Percentiles rank a stretch among this genome's conserved stretches.
Conservation (phyloP, 2,113 vertebrate genomes). For the Ammodytes marinus region DNA sequence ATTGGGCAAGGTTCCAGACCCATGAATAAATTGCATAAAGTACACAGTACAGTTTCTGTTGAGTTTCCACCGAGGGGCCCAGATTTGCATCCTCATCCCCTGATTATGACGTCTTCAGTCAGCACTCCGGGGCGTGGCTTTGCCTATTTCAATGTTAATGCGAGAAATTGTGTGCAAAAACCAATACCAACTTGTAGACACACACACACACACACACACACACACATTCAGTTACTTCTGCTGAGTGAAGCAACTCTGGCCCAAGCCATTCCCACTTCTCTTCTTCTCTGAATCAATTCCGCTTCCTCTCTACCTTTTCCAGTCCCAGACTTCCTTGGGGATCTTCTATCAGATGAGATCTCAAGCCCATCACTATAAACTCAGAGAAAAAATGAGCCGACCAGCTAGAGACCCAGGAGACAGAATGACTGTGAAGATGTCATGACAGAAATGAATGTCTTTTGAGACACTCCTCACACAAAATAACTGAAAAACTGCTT, state of each 20-base stretch:
- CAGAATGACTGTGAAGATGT: slow-evolving; percentile 5
- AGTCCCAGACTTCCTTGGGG: slow-evolving; percentile 44
- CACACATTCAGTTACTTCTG: slow-evolving; percentile 33
- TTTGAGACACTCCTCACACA: neutral
- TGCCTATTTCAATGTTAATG: slow-evolving; percentile 68
- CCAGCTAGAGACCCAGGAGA: slow-evolving; percentile 11
- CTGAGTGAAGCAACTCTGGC: slow-evolving; percentile 52
- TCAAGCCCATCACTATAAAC: slow-evolving; percentile 51
- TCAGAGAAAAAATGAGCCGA: slow-evolving; percentile 16
- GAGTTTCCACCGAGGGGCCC: slow-evolving; percentile 59
- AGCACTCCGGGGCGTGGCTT: slow-evolving; percentile 64
- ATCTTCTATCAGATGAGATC: slow-evolving; percentile 55
- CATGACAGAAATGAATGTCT: slow-evolving; percentile 19
- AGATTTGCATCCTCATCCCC: slow-evolving; percentile 74
- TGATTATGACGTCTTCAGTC: slow-evolving; percentile 75
- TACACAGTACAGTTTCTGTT: slow-evolving; percentile 71
- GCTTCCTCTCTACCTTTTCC: slow-evolving; percentile 34
- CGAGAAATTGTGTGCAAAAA: slow-evolving; percentile 43
- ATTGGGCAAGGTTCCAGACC: slow-evolving; percentile 56
- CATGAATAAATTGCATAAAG: slow-evolving; percentile 69
- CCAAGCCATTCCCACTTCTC: slow-evolving; percentile 31
- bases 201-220: slow-evolving; percentile 9
- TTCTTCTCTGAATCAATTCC: slow-evolving; percentile 33
- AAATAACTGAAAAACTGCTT: slow-evolving; percentile 1
- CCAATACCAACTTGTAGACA: slow-evolving; percentile 21